Percentiles rank a stretch among this genome's conserved stretches.
These are phyloP conservation scores for Philypnodon macrostomus DNA, from an alignment of 2,797 vertebrate genomes.

Conservation along the genomic window DNA sequence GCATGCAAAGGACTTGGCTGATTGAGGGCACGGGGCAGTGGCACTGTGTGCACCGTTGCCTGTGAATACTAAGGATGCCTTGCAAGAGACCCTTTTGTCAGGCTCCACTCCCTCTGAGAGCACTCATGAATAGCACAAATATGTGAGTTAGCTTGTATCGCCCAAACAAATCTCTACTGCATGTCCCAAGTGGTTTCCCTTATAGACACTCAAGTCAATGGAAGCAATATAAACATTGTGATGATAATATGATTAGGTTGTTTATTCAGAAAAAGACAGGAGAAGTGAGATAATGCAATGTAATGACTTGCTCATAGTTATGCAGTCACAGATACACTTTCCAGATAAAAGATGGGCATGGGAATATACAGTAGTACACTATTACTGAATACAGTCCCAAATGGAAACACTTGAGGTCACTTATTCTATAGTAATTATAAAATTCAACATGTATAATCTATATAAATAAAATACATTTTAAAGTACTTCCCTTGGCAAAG, in stretches of 20 bases:
- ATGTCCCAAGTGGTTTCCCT: not conserved
- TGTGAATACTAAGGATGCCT: constrained; percentile 52
- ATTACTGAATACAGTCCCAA: not conserved
- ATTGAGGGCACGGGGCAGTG: constrained; percentile 57
- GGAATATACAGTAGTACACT: not conserved
- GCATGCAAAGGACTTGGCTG: constrained; percentile 60
- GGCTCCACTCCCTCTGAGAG: constrained; percentile 26
- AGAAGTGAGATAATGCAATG: constrained; percentile 10
- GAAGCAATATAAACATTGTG: constrained; percentile 10
- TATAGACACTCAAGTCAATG: not conserved
- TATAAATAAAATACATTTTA: too few relatives aligned
- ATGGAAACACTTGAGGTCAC: too few relatives aligned
- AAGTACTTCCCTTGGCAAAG: too few relatives aligned
- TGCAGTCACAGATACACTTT: not conserved
- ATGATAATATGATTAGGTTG: constrained; percentile 2
- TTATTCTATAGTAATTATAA: too few relatives aligned
- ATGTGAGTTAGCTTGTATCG: constrained; percentile 25
- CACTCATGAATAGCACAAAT: constrained; percentile 40
- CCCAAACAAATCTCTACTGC: constrained; percentile 21
- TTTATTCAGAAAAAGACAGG: not conserved
- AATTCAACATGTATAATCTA: too few relatives aligned
- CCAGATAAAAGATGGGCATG: constrained; percentile 10
- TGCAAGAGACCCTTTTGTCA: constrained; percentile 57
- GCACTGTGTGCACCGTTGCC: constrained; percentile 24
- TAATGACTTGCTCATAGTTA: constrained; percentile 3